A percentile compares a stretch with the other conserved stretches of the same genome.
Evolutionary conservation across 2,888 invertebrate species (phyloP).

Genomic region (Oscheius myriophilus): DNA sequence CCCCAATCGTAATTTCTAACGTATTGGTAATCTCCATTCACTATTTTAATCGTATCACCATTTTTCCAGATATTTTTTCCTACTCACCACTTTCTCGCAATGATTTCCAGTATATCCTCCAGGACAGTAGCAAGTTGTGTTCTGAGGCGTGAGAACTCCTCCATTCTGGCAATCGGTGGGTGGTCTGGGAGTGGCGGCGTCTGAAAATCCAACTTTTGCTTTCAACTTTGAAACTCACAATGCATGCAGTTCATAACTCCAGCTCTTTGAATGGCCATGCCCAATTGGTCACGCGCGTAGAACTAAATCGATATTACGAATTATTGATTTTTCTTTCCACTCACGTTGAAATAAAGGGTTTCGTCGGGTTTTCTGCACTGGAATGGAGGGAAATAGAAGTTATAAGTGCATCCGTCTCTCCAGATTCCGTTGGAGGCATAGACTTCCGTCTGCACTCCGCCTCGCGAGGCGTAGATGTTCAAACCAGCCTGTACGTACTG

Average conservation of each 20-base stretch:
- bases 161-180: constrained; percentile 60
- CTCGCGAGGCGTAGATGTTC: constrained; percentile 48
- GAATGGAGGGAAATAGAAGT: constrained; percentile 61
- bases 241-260: constrained; percentile 57
- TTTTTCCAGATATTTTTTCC: too few relatives aligned
- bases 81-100: constrained; percentile 48
- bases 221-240: not conserved
- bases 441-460: constrained; percentile 39
- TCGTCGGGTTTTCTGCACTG: constrained; percentile 51
- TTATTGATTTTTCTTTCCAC: not conserved
- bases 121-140: constrained; percentile 60
- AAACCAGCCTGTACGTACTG: constrained; percentile 46
- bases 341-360: constrained; percentile 58
- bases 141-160: constrained; percentile 51
- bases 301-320: constrained; percentile 43
- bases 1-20: too few relatives aligned
- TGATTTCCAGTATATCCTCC: constrained; percentile 52
- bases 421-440: constrained; percentile 44
- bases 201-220: constrained; percentile 7
- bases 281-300: constrained; percentile 52
- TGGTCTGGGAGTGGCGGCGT: constrained; percentile 47
- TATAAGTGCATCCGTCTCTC: constrained; percentile 55
- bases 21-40: too few relatives aligned
- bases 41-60: too few relatives aligned
- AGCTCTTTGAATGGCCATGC: constrained; percentile 54